phyloP scores from a whole-genome alignment of 2,888 invertebrate species.

The Pyrrhosoma nymphula region DNA sequence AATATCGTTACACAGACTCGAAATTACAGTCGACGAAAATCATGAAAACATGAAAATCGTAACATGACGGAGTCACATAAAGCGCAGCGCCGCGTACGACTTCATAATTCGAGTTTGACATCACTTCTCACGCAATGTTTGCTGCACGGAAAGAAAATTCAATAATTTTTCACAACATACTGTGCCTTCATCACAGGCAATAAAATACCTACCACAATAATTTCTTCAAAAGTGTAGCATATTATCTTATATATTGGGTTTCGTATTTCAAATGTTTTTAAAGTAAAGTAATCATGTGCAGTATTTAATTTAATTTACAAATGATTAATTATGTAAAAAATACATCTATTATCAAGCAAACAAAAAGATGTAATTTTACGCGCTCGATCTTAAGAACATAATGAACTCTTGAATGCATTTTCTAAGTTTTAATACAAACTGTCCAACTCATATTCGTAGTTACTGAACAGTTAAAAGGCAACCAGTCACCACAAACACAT shows the following conservation, averaged over 20 bases:
- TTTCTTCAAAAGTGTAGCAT: not conserved
- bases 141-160: not conserved
- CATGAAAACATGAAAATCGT: not conserved
- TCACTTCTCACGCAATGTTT: not conserved
- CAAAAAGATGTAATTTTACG: too few species aligned
- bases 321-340: not conserved
- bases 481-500: not conserved
- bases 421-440: not conserved
- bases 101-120: not conserved
- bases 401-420: not conserved
- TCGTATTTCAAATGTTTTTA: constrained; percentile 47
- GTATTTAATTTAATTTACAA: not conserved
- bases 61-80: not conserved
- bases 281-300: not conserved
- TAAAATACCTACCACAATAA: not conserved
- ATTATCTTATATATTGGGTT: not conserved
- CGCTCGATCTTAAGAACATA: not conserved
- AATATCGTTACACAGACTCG: constrained; percentile 49
- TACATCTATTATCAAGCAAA: too few species aligned
- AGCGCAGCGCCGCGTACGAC: not conserved
- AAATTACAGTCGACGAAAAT: not conserved
- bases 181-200: not conserved
- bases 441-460: constrained; percentile 8
- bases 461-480: not conserved
- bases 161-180: not conserved